Evolutionary conservation across 2,113 vertebrate species (phyloP).

Genomic region (Calidris pugnax): DNA sequence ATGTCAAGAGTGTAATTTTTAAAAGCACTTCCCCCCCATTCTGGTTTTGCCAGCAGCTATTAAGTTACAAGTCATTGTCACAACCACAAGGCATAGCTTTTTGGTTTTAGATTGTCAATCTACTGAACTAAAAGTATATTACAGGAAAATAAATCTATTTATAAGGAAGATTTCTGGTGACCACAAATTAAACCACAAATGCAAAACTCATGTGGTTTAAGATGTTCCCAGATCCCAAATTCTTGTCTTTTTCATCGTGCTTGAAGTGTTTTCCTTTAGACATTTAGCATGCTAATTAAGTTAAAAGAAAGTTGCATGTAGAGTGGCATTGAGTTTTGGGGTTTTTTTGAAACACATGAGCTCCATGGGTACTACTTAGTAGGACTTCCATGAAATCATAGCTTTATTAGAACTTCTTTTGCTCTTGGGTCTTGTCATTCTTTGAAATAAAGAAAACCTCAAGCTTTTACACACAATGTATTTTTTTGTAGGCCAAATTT

Average conservation of each 20-base stretch:
- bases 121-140: neutral
- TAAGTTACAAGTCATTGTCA: conserved; percentile 17
- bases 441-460: neutral
- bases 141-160: conserved; percentile 46
- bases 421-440: neutral
- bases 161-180: conserved; percentile 39
- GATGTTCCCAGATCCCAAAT: conserved; percentile 29
- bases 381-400: neutral
- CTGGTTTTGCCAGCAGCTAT: conserved; percentile 9
- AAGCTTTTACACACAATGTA: neutral
- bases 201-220: conserved; percentile 38
- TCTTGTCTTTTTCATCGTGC: neutral
- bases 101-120: neutral
- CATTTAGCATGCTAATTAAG: neutral
- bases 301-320: conserved; percentile 23
- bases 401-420: neutral
- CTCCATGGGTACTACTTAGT: neutral
- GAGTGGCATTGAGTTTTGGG: neutral
- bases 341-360: neutral
- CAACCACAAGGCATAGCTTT: conserved; percentile 18
- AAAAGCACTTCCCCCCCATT: neutral
- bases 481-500: neutral
- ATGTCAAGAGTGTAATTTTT: neutral
- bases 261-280: conserved; percentile 11
- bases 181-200: conserved; percentile 51